Base-by-base conservation (phyloP, 2,888 invertebrate species). In the Xestobium rufovillosum region DNA sequence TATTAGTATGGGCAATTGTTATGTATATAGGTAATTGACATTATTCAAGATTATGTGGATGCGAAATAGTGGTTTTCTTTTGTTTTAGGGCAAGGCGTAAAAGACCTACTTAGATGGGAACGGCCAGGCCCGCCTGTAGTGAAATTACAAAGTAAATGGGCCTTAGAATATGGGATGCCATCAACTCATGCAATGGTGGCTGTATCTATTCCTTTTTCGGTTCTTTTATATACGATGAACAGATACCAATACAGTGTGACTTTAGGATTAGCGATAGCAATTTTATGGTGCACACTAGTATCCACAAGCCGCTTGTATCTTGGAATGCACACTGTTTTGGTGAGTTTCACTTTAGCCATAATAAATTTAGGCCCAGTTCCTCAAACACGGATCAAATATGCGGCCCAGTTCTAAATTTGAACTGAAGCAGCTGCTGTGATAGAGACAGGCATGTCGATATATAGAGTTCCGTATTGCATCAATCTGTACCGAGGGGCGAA, bases 161-260 rank as follows among this genome's bases (percentile, higher is more conserved):
- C 84, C 2, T 67, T 86, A 49, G 94, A 94, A 60, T 92, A 90
- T 68, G 92, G 92, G 9, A 90, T 94, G 88, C 92, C 94, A 2
- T 92, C 91, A 9, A 92, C 92, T 1, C 92, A 92, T 65, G 90
- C 91, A 4, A 89, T 91, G 86, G 85, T 89, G 25, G 88, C 84
- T 1, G 76, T 88, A 10, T 83, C 86, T 1, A 84, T 92, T 52
- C 92, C 92, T 25, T 87, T 89, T 63, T 83, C 88, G 1, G 76
- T 90, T 34, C 65, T 91, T 36, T 66, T 87, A 38, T 87, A 83
- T 55, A 88, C 89, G 2, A 75, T 80, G 64, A 75, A 82, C 55
- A 70, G 88, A 64, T 91, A 90, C 61, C 76, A 83, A 67, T 83
- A 82, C 60, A 74, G 79, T 12, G 58, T 72, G 28, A 62, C 69